Evolutionary conservation across 1,140 invertebrate species (phyloP), one percentile per base, ranked within the genome.

Genomic region (Mercenaria mercenaria): DNA sequence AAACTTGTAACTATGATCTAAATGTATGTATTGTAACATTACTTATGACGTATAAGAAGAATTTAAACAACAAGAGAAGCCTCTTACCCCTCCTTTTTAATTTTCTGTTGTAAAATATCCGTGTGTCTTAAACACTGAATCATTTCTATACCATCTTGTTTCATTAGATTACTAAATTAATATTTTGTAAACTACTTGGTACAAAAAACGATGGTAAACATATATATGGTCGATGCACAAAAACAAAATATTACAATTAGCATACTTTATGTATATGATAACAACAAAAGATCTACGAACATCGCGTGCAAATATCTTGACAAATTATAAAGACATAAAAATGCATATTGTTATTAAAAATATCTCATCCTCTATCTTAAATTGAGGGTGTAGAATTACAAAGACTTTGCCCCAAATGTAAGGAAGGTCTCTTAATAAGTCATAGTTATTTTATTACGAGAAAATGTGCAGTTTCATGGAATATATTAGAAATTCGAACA

Each of bases 61-160:
- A 47, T 8, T 8, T 47, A 47, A 8, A 47, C 43, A 47, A 47
- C 43, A 47, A 15, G 15, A 47, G 43, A 8, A 47, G 15, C 18
- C 74, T 41, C 52, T 61, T 61, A 82, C 56, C 56, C 41, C 34
- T 64, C 47, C 11, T 56, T 64, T 18, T 32, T n/a, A 67, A 64
- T 18, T 26, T 82, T 79, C 1, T 32, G 29, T 50, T 61, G 80
- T 43, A 82, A 64, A 26, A 82, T 82, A 59, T 64, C 61, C 80
- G 80, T 79, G 37, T 79, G 76, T 23, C 52, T 41, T 47, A 82
- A 47, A 64, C 80, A 82, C 52, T 82, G 23, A 13, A 82, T 64
- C 74, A 77, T 77, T 23, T 41, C 50, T 47, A 8, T 41, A 34
- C 11, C 50, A 77, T 29, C 15, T 47, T 47, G 6, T 47, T 47